A percentile compares a stretch with the other conserved stretches of the same genome.
phyloP scores from a whole-genome alignment of 2,797 vertebrate genomes.

The Heteromormyrus szaboi region DNA sequence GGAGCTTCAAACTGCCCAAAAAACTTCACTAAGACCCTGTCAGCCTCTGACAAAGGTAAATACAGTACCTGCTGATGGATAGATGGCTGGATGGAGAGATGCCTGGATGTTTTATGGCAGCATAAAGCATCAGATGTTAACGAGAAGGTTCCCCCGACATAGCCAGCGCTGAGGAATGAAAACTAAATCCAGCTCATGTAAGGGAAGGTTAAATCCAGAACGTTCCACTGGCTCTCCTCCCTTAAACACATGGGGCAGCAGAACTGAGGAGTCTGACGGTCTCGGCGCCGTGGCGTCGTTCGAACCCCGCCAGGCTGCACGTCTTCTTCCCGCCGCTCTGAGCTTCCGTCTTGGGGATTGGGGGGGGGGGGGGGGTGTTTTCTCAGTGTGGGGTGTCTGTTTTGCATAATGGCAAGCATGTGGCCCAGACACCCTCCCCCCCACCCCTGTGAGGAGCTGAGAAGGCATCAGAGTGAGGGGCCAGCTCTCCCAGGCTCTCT shows the following conservation, averaged over 20 bases:
- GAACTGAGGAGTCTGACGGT: background rate
- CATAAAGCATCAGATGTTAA: background rate
- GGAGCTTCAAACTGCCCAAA: slow-evolving; percentile 48
- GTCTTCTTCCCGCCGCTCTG: slow-evolving; percentile 14
- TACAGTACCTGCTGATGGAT: background rate
- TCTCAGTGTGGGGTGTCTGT: slow-evolving; percentile 26
- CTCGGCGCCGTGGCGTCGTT: background rate
- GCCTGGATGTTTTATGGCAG: background rate
- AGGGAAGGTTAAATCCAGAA: background rate
- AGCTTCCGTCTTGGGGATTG: slow-evolving; percentile 25
- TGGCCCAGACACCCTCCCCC: slow-evolving; percentile 20
- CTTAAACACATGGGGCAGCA: background rate
- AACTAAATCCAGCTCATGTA: background rate
- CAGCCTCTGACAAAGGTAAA: slow-evolving; percentile 68
- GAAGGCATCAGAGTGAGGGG: background rate
- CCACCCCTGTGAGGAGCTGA: background rate
- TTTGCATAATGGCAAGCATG: slow-evolving; percentile 36
- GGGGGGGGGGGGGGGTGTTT: slow-evolving; percentile 14
- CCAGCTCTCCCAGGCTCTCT: slow-evolving; percentile 7
- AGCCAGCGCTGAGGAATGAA: background rate
- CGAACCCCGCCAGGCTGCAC: slow-evolving; percentile 1
- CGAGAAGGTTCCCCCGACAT: background rate
- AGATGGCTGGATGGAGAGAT: background rate
- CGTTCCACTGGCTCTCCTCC: background rate
- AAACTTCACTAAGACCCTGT: slow-evolving; percentile 60